phyloP scores from a whole-genome alignment of 2,888 invertebrate genomes.

The Hypselothyrea guttata region DNA sequence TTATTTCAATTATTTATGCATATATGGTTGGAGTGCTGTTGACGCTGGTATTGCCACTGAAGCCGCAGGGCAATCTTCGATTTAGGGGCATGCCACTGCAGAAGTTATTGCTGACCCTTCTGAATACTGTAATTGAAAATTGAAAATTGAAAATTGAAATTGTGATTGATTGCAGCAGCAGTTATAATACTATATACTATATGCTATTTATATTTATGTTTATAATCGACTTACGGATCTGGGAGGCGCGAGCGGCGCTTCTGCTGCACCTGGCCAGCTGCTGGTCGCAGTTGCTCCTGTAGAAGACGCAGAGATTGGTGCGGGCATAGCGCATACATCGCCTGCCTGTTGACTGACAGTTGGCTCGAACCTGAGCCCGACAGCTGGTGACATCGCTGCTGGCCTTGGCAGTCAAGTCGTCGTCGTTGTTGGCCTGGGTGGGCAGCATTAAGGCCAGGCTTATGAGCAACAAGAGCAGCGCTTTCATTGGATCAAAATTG shows the following conservation, averaged over 20 bases:
- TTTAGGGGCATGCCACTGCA: constrained; percentile 25
- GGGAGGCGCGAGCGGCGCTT: background rate
- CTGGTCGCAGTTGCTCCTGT: constrained; percentile 25
- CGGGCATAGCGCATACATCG: constrained; percentile 25
- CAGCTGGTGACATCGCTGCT: constrained; percentile 15
- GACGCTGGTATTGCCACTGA: background rate
- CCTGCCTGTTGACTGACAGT: constrained; percentile 7
- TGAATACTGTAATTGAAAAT: constrained; percentile 13
- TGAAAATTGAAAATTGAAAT: background rate
- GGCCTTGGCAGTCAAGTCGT: background rate
- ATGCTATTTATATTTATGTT: too few species aligned
- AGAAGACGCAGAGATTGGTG: constrained; percentile 43
- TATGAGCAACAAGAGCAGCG: constrained; percentile 8
- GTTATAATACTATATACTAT: too few species aligned
- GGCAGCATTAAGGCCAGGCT: constrained; percentile 11
- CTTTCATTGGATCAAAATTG: constrained; percentile 26
- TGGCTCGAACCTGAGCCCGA: background rate
- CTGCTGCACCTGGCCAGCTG: constrained; percentile 23
- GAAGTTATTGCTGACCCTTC: constrained; percentile 8
- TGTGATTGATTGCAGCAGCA: background rate
- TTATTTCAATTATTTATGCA: background rate
- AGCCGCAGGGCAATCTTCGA: constrained; percentile 16
- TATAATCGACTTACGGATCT: too few species aligned
- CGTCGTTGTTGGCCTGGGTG: background rate
- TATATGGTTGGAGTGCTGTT: constrained; percentile 4